Base-by-base conservation (phyloP, 2,113 vertebrate genomes). In the Chloropsis hardwickii region DNA sequence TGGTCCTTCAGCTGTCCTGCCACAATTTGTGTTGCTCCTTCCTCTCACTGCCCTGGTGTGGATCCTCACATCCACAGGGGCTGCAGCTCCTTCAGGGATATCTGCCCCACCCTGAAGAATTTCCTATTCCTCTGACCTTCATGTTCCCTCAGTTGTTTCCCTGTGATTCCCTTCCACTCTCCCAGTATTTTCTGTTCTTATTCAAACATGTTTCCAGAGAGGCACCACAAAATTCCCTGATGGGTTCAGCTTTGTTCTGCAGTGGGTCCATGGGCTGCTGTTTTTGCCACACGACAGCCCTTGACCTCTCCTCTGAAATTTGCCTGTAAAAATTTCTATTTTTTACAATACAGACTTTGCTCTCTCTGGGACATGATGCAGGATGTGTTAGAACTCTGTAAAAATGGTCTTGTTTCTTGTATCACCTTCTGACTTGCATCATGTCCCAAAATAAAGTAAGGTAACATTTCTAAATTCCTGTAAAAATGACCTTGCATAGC, bases 401-500 rank as follows among this genome's bases (percentile, higher is more conserved):
- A 11, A 79, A 35, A 51, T 24, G 2, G 9, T 37, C 33, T 65
- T 50, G 22, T 19, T 78, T 71, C 27, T 69, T 39, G 2, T 44
- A 57, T 47, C 13, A 42, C 4, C 31, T 35, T 76, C 31, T 33
- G 47, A 33, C 17, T 61, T 33, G 27, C 10, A 83, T 11, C 5
- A 1, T 33, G 17, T 29, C 24, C 19, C 25, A 72, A 14, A 61
- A 62, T 42, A 66, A 89, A 45, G 14, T 7, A 60, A 12, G 13
- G 17, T 37, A 79, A n/a, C 35, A 22, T 42, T 37, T 62, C 28
- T 51, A 27, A 50, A 35, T 53, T 61, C 57, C 47, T 39, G 6
- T 42, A 18, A 66, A 25, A 10, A 23, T 35, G n/a, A 66, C 15
- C 3, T 8, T 61, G 9, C 0, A 0, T n/a, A 53, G 29, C 17